Evolutionary conservation across 2,797 vertebrate species (phyloP), one percentile per base, ranked within the genome.

Genomic region (Tarsius wallacei): DNA sequence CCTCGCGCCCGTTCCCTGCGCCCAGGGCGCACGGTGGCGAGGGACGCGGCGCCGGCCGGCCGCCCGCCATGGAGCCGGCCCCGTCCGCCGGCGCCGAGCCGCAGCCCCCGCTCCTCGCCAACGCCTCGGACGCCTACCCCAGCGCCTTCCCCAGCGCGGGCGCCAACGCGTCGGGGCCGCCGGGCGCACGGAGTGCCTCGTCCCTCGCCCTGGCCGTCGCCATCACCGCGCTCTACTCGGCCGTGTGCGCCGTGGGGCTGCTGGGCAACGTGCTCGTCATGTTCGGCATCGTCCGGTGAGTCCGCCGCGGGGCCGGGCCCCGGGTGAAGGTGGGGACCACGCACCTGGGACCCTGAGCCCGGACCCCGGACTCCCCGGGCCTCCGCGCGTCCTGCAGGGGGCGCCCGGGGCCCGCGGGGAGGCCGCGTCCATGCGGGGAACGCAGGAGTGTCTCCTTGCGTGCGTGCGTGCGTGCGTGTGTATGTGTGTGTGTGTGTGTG

Each of bases 241-340:
- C 99, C 28, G 99, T 99, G 98, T 99, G 99, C 81, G 99, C 99
- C 87, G 99, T 99, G 98, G 99, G 99, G 91, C 99, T 99, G 84
- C 98, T 99, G 96, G 99, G 99, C 77, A 99, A 99, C 98, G 85
- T 99, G 82, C 99, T 99, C 5, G 99, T 99, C 16, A 99, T 99
- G 99, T 99, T 99, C 91, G 99, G 99, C 59, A 99, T 99, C 96
- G 99, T 99, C 97, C 99, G 99, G 99, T 99, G 99, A 99, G 99
- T 98, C 81, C 13, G 31, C 70, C 13, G 82, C 17, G 22, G 36
- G 78, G 31, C 77, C 10, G 0, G 13, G 24, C 31, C 53, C 2
- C 5, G 80, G 66, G 47, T 47, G 53, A 77, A 47, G 33, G 55
- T 21, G 42, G 91, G 51, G 28, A 33, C 53, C 26, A 10, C 7